Percentiles rank a stretch among this genome's conserved stretches.
These are phyloP conservation scores for Melitaea cinxia DNA, from an alignment of 1,140 invertebrate genomes.

Conservation along the genomic window DNA sequence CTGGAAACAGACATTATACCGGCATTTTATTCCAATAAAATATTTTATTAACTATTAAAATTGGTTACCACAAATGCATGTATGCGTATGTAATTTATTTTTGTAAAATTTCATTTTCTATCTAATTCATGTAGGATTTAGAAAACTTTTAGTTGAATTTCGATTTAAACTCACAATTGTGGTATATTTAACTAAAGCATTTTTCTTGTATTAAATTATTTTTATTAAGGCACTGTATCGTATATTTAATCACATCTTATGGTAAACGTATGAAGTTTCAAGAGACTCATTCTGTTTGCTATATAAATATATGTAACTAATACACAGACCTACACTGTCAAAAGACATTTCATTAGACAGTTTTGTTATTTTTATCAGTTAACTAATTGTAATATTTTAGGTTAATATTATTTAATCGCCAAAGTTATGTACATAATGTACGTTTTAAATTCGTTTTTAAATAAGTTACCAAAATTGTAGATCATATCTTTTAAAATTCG, in stretches of 20 bases:
- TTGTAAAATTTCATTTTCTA: slow-evolving; percentile 26
- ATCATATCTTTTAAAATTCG: slow-evolving; percentile 35
- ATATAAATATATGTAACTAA: slow-evolving; percentile 14
- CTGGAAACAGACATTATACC: slow-evolving; percentile 2
- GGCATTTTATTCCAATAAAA: slow-evolving; percentile 62
- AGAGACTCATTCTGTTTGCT: slow-evolving; percentile 11
- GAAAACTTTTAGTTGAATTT: background rate
- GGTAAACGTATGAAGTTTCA: background rate
- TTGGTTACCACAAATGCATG: slow-evolving; percentile 13
- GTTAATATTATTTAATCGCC: slow-evolving; percentile 67
- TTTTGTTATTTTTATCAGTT: slow-evolving; percentile 68
- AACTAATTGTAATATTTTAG: slow-evolving; percentile 73
- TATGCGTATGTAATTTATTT: slow-evolving; percentile 18
- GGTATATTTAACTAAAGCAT: slow-evolving; percentile 31
- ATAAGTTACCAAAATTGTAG: slow-evolving; percentile 62
- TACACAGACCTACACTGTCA: slow-evolving; percentile 33
- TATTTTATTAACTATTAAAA: slow-evolving; percentile 28
- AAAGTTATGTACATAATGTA: slow-evolving; percentile 61
- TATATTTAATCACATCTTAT: background rate
- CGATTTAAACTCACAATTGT: slow-evolving; percentile 1
- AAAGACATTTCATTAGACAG: slow-evolving; percentile 61
- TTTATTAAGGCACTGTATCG: slow-evolving; percentile 8
- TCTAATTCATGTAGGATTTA: slow-evolving; percentile 8
- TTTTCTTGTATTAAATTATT: slow-evolving; percentile 35
- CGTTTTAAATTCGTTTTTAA: slow-evolving; percentile 42